phyloP scores from a whole-genome alignment of 2,113 vertebrate genomes.

The rat (Rattus norvegicus) region DNA sequence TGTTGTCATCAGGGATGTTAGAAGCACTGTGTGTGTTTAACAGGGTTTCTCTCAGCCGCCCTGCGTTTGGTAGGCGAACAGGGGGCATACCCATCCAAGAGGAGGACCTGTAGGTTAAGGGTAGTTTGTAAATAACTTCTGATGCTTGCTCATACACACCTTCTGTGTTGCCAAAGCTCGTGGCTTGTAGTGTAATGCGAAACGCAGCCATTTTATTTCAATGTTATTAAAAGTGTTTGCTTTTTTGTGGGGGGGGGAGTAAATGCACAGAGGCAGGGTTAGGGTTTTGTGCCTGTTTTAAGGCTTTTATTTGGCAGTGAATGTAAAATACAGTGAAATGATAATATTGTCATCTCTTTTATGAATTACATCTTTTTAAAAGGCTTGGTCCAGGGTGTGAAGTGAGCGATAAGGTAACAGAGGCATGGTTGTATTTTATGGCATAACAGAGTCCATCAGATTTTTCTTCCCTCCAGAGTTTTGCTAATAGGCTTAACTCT shows the following conservation, averaged over 20 bases:
- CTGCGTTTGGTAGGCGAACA: background rate
- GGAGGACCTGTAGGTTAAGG: slow-evolving; percentile 60
- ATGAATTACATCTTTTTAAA: slow-evolving; percentile 72
- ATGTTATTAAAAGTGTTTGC: slow-evolving; percentile 81
- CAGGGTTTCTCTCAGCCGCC: slow-evolving; percentile 57
- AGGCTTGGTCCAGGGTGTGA: slow-evolving; percentile 66
- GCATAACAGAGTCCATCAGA: background rate
- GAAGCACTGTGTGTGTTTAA: slow-evolving; percentile 64
- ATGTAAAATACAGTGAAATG: slow-evolving; percentile 84
- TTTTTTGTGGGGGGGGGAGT: slow-evolving; percentile 64
- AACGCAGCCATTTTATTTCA: slow-evolving; percentile 84
- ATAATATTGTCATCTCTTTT: slow-evolving; percentile 75
- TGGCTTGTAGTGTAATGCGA: slow-evolving; percentile 81
- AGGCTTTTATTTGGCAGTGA: slow-evolving; percentile 87
- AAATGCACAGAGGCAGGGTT: slow-evolving; percentile 88
- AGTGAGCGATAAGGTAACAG: slow-evolving; percentile 71
- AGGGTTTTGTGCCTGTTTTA: slow-evolving; percentile 89
- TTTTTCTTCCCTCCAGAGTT: slow-evolving; percentile 16
- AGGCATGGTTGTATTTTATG: slow-evolving; percentile 52
- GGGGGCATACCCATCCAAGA: slow-evolving; percentile 47
- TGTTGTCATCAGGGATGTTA: slow-evolving; percentile 65
- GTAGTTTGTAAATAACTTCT: slow-evolving; percentile 84
- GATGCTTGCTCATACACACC: slow-evolving; percentile 80
- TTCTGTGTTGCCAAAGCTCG: slow-evolving; percentile 83
- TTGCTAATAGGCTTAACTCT: slow-evolving; percentile 57